Base-by-base conservation (phyloP, 2,888 invertebrate species). In the Latrodectus hesperus region DNA sequence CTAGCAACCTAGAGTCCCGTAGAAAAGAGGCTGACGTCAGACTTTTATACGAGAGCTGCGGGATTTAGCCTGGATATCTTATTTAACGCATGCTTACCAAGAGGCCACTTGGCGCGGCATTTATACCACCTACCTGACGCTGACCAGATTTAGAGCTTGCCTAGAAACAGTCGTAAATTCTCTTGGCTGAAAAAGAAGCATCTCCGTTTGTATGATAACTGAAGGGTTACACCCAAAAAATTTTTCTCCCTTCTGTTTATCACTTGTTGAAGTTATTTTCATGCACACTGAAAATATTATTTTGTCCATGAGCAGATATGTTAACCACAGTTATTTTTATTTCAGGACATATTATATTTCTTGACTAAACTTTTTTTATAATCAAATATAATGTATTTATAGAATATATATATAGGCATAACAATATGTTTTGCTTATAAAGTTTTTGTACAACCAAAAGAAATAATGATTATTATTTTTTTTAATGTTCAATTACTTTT, bases 11-110 rank as follows among this genome's bases (percentile, higher is more conserved):
- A 4, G 38, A 38, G 6, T 38, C 60, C 60, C 60, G 3, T 8
- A 12, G 12, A 60, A 73, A 73, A 81, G 52, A 26, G 67, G 64
- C 81, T 81, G 73, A 73, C 81, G 73, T 81, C 81, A 81, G 73
- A 71, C 67, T 26, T 38, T 65, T 81, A 77, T 38, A 76, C 12
- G 26, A 52, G 14, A 68, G 77, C 67, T 67, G 68, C 53, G 52
- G 38, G 38, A 60, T n/a, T 53, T 9, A 53, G 26, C 11, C 65
- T 52, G 67, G 65, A 81, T 81, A 83, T 83, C 83, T 83, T 83
- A 83, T 83, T 83, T 83, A 83, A 83, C 83, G 83, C 83, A 83
- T 83, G 76, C 83, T 64, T 83, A 71, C 51, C 76, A 83, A 70
- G 26, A 70, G 82, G 68, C 83, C 83, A 76, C 60, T n/a, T 53